These are phyloP conservation scores for Lasioglossum marginatum DNA, from an alignment of 2,888 invertebrate genomes.

Conservation along the genomic window DNA sequence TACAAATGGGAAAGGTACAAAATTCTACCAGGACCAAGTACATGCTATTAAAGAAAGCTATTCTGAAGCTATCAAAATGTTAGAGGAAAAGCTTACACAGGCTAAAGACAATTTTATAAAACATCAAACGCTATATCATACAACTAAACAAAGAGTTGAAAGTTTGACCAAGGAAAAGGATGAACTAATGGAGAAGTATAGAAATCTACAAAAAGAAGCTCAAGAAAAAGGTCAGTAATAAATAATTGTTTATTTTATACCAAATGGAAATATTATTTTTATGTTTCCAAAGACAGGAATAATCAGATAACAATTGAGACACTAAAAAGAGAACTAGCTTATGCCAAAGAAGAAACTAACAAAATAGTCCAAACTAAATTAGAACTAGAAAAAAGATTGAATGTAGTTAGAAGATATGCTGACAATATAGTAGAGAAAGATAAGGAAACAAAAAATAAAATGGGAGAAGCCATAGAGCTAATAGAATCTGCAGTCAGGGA, in stretches of 20 bases:
- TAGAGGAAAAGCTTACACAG: conserved; percentile 86
- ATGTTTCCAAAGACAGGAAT: conserved; percentile 67
- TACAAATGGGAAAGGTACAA: conserved; percentile 65
- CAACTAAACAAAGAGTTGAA: conserved; percentile 85
- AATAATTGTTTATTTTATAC: conserved; percentile 20
- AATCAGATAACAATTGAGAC: conserved; percentile 67
- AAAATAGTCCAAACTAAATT: conserved; percentile 64
- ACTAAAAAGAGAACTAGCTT: conserved; percentile 73
- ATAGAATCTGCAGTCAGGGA: conserved; percentile 87
- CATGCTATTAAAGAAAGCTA: conserved; percentile 84
- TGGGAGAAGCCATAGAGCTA: conserved; percentile 86
- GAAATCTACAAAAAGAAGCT: conserved; percentile 62
- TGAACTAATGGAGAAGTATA: conserved; percentile 83
- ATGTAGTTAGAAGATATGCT: conserved; percentile 82
- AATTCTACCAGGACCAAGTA: conserved; percentile 77
- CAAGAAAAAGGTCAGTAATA: conserved; percentile 71
- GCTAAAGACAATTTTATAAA: conserved; percentile 84
- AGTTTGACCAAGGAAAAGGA: conserved; percentile 84
- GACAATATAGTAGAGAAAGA: conserved; percentile 84
- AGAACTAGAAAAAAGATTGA: conserved; percentile 84
- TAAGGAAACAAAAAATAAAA: conserved; percentile 85
- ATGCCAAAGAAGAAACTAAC: conserved; percentile 78
- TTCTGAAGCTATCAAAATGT: conserved; percentile 85
- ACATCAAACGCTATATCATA: conserved; percentile 77
- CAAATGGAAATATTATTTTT: conserved; percentile 34